A percentile compares a stretch with the other conserved stretches of the same genome.
Conservation (phyloP, 2,113 vertebrate species). For the Apteryx mantelli region DNA sequence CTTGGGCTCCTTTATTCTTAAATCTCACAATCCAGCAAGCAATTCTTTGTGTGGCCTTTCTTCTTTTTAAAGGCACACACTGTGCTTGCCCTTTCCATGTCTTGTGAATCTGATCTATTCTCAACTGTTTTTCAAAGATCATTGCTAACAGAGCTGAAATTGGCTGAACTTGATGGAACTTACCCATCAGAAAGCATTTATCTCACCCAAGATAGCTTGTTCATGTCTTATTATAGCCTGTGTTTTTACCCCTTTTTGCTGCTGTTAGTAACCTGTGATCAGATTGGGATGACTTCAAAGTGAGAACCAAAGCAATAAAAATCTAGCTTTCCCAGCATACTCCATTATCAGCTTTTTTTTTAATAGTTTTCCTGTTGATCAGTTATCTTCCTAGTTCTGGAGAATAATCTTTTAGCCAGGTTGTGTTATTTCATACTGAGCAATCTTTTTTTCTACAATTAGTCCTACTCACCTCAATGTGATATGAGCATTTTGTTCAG, state of each 20-base stretch:
- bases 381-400: neutral
- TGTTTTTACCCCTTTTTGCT: neutral
- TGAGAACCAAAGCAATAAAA: neutral
- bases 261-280: neutral
- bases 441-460: constrained; percentile 21
- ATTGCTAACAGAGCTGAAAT: neutral
- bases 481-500: neutral
- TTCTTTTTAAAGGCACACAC: neutral
- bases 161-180: neutral
- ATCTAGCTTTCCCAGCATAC: neutral
- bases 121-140: neutral
- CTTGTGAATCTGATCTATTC: neutral
- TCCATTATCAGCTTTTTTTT: neutral
- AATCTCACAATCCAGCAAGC: neutral
- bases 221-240: neutral
- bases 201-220: neutral
- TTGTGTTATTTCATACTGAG: neutral
- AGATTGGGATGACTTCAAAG: neutral
- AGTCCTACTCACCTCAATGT: neutral
- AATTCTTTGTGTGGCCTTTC: neutral
- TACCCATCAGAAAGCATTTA: neutral
- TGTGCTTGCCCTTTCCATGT: neutral
- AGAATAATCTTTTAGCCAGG: neutral
- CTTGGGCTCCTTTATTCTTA: neutral
- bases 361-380: neutral